Base-by-base conservation (phyloP, 2,797 vertebrate species). In the Coccyzus lansbergi region DNA sequence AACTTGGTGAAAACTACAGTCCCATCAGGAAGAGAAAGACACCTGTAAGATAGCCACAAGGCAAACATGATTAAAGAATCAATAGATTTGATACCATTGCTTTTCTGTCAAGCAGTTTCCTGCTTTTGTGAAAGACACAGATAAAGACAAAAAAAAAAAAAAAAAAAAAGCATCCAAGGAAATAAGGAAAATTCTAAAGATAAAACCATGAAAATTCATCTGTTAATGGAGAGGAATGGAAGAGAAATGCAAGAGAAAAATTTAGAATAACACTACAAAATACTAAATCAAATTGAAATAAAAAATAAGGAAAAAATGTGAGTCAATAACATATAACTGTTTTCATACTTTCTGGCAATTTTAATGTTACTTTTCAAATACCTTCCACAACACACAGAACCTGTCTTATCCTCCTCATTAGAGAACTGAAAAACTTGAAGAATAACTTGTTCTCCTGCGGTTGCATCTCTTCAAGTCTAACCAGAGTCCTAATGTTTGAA, bases 111-210 rank as follows among this genome's bases (percentile, higher is more conserved):
- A 69, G 62, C 20, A 31, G 68, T 42, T 70, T 65, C 83, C 56
- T 53, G 36, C 25, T 69, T 52, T 56, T 7, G 22, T 36, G 21
- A 69, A 88, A 91, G 22, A 31, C 51, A 69, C 63, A 77, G 56
- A 85, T 46, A 72, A 74, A 67, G 52, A 44, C n/a, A 86, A 76
- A 83, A 94, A 56, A n/a, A n/a, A n/a, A n/a, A n/a, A n/a, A n/a
- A n/a, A n/a, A n/a, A n/a, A n/a, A n/a, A 42, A 38, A 72, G 22
- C 9, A 90, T 26, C 6, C 31, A 74, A 81, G 38, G 38, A 74
- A 85, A 22, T 40, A 88, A 88, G 42, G 38, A 29, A 68, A 40
- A 58, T 15, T 1, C 33, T 15, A 63, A 6, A 65, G 52, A 84
- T 48, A 64, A 82, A 63, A 62, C 19, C 17, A 34, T 24, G 38